Conservation (phyloP, 2,113 vertebrate species). For the Dascyllus trimaculatus region DNA sequence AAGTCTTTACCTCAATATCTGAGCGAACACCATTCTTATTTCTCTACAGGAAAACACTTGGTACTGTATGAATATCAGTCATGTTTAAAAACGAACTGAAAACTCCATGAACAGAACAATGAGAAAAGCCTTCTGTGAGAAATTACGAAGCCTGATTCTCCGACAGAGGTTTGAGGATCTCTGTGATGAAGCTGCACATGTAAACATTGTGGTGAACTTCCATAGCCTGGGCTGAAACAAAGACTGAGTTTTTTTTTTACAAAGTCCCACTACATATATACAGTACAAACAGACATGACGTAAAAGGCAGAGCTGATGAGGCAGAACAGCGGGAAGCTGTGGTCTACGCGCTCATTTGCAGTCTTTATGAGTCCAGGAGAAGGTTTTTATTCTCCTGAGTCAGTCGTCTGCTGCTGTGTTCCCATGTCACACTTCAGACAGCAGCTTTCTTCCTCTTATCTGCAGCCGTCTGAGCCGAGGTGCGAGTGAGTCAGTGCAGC, state of each 20-base stretch:
- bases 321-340: background rate
- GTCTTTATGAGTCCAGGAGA: background rate
- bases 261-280: background rate
- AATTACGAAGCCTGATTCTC: background rate
- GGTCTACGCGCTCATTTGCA: constrained; percentile 2
- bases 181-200: no score
- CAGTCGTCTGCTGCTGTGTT: constrained; percentile 3
- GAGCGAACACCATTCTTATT: no score
- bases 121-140: no score
- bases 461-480: constrained; percentile 4
- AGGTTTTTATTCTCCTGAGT: constrained; percentile 1
- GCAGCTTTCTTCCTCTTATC: constrained; percentile 3
- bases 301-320: background rate
- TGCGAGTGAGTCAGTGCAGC: constrained; percentile 17
- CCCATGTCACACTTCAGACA: background rate
- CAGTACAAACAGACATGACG: background rate
- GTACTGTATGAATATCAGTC: no score
- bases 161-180: background rate
- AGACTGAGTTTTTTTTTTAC: no score
- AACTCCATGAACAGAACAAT: no score
- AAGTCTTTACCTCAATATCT: no score
- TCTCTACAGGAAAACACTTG: no score
- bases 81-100: no score
- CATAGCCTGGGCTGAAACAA: no score
- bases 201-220: no score